These are phyloP conservation scores for Pardalotus punctatus DNA, from an alignment of 2,113 vertebrate species.

Conservation along the genomic window DNA sequence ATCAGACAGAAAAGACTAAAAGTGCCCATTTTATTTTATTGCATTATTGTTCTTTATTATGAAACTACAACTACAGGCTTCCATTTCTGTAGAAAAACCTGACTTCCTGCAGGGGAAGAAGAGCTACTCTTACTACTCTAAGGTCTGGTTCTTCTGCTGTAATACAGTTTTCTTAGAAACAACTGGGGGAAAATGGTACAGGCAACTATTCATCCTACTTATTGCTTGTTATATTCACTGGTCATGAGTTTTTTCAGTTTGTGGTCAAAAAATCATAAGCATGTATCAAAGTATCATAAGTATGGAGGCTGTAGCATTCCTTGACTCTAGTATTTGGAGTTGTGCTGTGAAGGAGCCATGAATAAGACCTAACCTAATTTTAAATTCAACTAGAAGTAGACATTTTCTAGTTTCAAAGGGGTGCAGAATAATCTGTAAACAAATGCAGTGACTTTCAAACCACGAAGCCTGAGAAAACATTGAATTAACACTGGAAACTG, in stretches of 20 bases:
- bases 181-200: neutral
- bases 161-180: neutral
- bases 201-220: neutral
- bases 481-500: neutral
- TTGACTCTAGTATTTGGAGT: neutral
- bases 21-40: neutral
- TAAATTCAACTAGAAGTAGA: neutral
- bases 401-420: neutral
- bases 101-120: neutral
- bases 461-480: neutral
- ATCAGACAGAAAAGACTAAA: neutral
- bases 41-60: neutral
- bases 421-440: neutral
- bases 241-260: neutral
- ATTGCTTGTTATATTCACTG: neutral
- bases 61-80: neutral
- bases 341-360: neutral
- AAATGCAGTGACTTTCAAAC: neutral
- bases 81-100: neutral
- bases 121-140: neutral
- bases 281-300: neutral
- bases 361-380: neutral
- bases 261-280: neutral
- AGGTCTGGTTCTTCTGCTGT: neutral
- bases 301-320: neutral